These are phyloP conservation scores for Camponotus vicinus DNA, from an alignment of 1,140 invertebrate genomes.

Conservation along the genomic window DNA sequence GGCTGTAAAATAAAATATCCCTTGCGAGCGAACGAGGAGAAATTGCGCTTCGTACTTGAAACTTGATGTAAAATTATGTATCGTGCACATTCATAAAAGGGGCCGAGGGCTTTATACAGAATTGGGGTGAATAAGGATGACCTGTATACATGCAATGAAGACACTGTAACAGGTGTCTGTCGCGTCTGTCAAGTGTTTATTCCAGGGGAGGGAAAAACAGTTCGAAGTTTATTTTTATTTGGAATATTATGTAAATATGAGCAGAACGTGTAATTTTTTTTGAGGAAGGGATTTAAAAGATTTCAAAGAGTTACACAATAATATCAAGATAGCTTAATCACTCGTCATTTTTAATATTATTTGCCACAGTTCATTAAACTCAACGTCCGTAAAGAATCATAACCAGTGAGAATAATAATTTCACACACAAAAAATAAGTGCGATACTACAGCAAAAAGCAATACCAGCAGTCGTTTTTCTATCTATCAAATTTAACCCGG, in stretches of 20 bases:
- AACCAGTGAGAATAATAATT: not conserved
- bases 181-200: not conserved
- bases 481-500: not conserved
- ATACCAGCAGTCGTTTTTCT: not conserved
- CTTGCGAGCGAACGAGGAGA: constrained; percentile 16
- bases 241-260: not conserved
- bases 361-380: constrained; percentile 1
- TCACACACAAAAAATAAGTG: not conserved
- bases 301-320: not conserved
- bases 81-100: not conserved
- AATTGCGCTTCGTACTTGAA: constrained; percentile 33
- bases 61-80: constrained; percentile 25
- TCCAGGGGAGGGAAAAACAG: not conserved
- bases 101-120: not conserved
- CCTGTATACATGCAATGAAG: not conserved
- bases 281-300: not conserved
- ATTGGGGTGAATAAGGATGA: not conserved
- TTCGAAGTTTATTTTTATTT: not conserved
- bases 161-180: constrained; percentile 49
- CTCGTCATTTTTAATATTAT: not conserved
- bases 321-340: not conserved
- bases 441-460: not conserved
- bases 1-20: constrained; percentile 51
- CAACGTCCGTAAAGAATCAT: not conserved
- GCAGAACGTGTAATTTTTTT: not conserved